Evolutionary conservation across 2,113 vertebrate species (phyloP).

Genomic region (Hyperoodon ampullatus): DNA sequence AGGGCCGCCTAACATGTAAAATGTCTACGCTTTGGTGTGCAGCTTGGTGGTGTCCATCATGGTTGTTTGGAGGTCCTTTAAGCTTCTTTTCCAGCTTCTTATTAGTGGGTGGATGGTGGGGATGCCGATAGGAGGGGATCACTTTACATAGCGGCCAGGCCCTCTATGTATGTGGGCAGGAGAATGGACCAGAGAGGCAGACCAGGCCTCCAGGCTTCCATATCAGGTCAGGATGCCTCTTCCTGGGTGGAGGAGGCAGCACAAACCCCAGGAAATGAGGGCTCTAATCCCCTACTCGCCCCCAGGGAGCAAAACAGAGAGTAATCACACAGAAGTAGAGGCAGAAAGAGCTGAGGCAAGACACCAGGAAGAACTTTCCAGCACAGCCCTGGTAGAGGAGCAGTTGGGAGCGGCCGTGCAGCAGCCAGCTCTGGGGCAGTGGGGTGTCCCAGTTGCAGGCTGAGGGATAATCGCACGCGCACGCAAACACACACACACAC

Average conservation of each 20-base stretch:
- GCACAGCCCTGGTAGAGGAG: neutral
- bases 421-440: neutral
- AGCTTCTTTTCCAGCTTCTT: neutral
- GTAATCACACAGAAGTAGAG: neutral
- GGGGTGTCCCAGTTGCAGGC: neutral
- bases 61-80: neutral
- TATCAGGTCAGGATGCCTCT: neutral
- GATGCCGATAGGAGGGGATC: neutral
- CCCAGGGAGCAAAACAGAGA: neutral
- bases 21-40: neutral
- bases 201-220: neutral
- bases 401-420: neutral
- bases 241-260: neutral
- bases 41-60: neutral
- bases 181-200: neutral
- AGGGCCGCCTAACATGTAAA: neutral
- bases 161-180: neutral
- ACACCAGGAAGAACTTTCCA: neutral
- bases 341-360: neutral
- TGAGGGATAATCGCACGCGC: neutral
- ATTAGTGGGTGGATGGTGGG: neutral
- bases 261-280: neutral
- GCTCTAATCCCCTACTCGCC: neutral
- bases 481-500: rapidly evolving
- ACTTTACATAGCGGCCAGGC: neutral